Percentiles rank a stretch among this genome's conserved stretches.
Evolutionary conservation across 2,797 vertebrate species (phyloP).

Genomic region (Borostomias antarcticus): DNA sequence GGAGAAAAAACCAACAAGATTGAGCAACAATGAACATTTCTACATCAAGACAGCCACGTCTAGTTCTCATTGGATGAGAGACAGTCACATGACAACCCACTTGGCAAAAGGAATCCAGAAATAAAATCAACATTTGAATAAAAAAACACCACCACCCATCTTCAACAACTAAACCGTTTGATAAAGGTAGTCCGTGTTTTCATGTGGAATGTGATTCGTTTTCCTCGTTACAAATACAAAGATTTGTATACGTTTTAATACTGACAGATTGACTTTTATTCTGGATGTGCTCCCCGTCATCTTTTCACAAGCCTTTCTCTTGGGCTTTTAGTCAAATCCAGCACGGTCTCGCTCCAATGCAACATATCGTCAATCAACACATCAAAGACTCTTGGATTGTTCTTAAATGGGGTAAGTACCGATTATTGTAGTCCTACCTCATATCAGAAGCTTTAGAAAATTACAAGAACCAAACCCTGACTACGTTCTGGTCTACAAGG

Average conservation of each 20-base stretch:
- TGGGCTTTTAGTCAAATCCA: slow-evolving; percentile 43
- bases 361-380: background rate
- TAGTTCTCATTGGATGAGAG: slow-evolving; percentile 26
- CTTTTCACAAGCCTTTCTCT: slow-evolving; percentile 16
- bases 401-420: slow-evolving; percentile 59
- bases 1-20: slow-evolving; percentile 51
- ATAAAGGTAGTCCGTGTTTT: slow-evolving; percentile 20
- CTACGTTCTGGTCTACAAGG: background rate
- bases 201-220: background rate
- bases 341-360: slow-evolving; percentile 16
- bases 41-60: slow-evolving; percentile 35
- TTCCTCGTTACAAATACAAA: slow-evolving; percentile 56
- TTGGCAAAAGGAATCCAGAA: slow-evolving; percentile 17
- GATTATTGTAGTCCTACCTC: slow-evolving; percentile 28
- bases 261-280: slow-evolving; percentile 39
- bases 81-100: slow-evolving; percentile 31
- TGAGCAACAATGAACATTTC: slow-evolving; percentile 32
- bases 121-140: slow-evolving; percentile 20
- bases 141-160: background rate
- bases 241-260: slow-evolving; percentile 47
- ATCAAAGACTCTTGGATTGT: slow-evolving; percentile 38
- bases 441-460: slow-evolving; percentile 15
- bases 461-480: background rate
- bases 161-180: slow-evolving; percentile 60
- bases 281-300: background rate